Percentiles rank a stretch among this genome's conserved stretches.
Conservation (phyloP, 2,888 invertebrate species). For the Nebria salina region DNA sequence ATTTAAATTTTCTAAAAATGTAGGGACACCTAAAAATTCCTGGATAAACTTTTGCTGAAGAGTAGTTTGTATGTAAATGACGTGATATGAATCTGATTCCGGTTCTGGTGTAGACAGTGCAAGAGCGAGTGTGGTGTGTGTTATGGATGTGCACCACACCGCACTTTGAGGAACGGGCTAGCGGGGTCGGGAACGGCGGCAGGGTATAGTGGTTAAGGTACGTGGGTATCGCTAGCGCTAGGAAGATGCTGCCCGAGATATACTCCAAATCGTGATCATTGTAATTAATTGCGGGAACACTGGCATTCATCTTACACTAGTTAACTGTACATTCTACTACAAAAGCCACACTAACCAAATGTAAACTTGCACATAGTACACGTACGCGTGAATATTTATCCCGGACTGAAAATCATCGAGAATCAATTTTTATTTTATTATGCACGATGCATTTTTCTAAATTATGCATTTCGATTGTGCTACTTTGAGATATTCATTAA, state of each 20-base stretch:
- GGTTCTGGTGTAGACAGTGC: not conserved
- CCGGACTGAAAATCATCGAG: too few species aligned
- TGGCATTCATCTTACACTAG: conserved; percentile 53
- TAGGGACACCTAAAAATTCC: not conserved
- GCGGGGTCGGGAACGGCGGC: not conserved
- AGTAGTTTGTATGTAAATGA: not conserved
- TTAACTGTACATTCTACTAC: conserved; percentile 48
- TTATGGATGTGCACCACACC: conserved; percentile 5
- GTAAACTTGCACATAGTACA: not conserved
- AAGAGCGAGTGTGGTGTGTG: not conserved
- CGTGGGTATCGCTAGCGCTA: conserved; percentile 47
- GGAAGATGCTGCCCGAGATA: conserved; percentile 52
- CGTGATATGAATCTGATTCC: not conserved
- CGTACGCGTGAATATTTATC: too few species aligned
- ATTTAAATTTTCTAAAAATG: too few species aligned
- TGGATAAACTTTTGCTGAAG: not conserved
- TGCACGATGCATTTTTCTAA: too few species aligned
- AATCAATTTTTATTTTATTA: too few species aligned
- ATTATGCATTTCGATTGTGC: not conserved
- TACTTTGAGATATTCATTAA: not conserved
- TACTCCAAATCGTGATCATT: conserved; percentile 54
- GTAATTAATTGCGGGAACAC: conserved; percentile 51
- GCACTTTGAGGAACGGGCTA: not conserved
- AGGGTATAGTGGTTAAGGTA: conserved; percentile 9
- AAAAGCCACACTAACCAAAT: conserved; percentile 16